A percentile compares a stretch with the other conserved stretches of the same genome.
phyloP scores from a whole-genome alignment of 2,113 vertebrate species.

The Puma concolor region DNA sequence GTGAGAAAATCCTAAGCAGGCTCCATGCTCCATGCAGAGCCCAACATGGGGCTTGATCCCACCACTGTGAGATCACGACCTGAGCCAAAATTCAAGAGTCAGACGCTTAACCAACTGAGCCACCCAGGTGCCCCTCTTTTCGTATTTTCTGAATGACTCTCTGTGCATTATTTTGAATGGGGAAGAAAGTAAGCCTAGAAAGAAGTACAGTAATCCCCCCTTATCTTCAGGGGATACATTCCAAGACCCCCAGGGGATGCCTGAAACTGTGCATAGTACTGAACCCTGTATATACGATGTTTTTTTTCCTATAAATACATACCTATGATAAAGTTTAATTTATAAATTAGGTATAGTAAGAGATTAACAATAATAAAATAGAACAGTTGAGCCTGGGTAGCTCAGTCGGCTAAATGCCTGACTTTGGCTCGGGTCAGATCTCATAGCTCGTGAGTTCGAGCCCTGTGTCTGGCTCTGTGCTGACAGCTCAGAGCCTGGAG shows the following conservation, averaged over 20 bases:
- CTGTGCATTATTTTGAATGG: slow-evolving; percentile 46
- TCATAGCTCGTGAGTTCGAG: too few species aligned
- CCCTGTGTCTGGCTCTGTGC: too few species aligned
- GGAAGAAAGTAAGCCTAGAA: slow-evolving; percentile 25
- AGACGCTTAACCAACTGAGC: too few species aligned
- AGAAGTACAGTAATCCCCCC: neutral
- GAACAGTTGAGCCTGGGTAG: too few species aligned
- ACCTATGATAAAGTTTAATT: neutral
- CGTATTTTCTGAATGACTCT: slow-evolving; percentile 47
- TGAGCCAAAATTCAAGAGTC: too few species aligned
- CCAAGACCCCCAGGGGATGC: neutral
- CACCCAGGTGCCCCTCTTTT: neutral
- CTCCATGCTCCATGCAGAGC: too few species aligned
- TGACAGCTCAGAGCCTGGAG: too few species aligned
- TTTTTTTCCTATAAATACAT: neutral
- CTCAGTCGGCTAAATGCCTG: too few species aligned
- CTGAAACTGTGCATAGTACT: neutral
- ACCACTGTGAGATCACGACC: too few species aligned
- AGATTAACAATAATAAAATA: neutral
- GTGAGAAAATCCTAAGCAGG: too few species aligned
- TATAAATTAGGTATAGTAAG: neutral
- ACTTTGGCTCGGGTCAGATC: too few species aligned
- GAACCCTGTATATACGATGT: neutral
- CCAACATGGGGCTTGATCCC: too few species aligned
- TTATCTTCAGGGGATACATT: neutral